These are phyloP conservation scores for Carcinoscorpius rotundicauda DNA, from an alignment of 1,140 invertebrate species.

Conservation along the genomic window DNA sequence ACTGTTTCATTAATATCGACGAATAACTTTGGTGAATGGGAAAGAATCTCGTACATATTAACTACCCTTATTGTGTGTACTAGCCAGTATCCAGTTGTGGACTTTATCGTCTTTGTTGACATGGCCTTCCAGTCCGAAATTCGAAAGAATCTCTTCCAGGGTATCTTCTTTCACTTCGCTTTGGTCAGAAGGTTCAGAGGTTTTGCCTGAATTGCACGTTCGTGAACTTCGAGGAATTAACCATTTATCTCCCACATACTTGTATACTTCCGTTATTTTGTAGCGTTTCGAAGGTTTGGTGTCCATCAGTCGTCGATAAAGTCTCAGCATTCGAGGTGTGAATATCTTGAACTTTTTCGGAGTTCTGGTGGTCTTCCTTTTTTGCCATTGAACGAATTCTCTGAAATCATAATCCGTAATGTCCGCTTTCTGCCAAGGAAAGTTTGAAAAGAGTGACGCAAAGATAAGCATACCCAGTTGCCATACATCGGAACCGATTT, in stretches of 20 bases:
- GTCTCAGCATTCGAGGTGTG: constrained; percentile 48
- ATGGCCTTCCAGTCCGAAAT: too few species aligned
- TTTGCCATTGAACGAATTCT: constrained; percentile 55
- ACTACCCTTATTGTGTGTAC: too few species aligned
- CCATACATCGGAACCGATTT: constrained; percentile 83
- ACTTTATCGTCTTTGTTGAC: too few species aligned
- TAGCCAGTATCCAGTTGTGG: too few species aligned
- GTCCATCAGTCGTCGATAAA: constrained; percentile 56
- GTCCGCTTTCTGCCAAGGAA: constrained; percentile 91
- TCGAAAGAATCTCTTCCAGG: too few species aligned
- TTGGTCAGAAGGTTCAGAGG: too few species aligned
- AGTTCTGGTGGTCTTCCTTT: constrained; percentile 53
- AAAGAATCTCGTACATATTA: too few species aligned
- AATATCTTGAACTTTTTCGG: constrained; percentile 48
- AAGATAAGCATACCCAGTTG: constrained; percentile 90
- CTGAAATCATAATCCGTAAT: constrained; percentile 37
- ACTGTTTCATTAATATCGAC: too few species aligned
- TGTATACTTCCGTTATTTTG: constrained; percentile 49
- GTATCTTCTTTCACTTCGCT: too few species aligned
- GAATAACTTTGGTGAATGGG: too few species aligned
- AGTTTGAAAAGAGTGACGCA: constrained; percentile 79
- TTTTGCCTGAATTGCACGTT: too few species aligned
- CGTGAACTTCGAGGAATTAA: constrained; percentile 6
- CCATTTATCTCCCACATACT: constrained; percentile 19
- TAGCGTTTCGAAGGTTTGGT: constrained; percentile 57